Base-by-base conservation (phyloP, 2,113 vertebrate species). In the Bufo gargarizans region DNA sequence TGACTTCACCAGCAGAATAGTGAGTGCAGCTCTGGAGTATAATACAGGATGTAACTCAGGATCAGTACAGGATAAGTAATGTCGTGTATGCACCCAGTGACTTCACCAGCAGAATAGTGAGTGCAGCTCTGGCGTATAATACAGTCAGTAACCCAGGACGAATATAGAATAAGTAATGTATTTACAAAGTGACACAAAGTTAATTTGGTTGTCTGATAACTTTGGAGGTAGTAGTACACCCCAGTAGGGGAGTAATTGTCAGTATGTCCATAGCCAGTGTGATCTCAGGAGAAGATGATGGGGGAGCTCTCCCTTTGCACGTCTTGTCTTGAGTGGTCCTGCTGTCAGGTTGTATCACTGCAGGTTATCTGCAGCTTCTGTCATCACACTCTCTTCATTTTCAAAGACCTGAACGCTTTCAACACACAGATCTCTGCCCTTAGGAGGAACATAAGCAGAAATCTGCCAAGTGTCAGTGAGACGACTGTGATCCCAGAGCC, bases 361-460 rank as follows among this genome's bases (percentile, higher is more conserved):
- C 6, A 19, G 33, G 22, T 74, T 63, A 83, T 83, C 79, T 88
- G 55, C 13, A 4, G 45, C 69, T 76, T 47, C 67, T 88, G 87
- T 88, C 87, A 88, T 82, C 87, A 77, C 19, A 63, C 4, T 58
- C 80, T 83, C 80, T 88, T 88, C 56, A 88, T 88, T 83, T 84
- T 82, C 87, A 88, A 83, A 83, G 87, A 77, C 80, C 71, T 76
- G 87, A 88, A 88, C 87, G n/a, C 74, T 88, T 77, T 88, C 33
- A 88, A 88, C 87, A 88, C 86, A 77, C 20, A 88, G 13, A 47
- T 20, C 80, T 63, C 20, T 50, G 59, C 56, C 77, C 58, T 83
- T 22, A 82, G 65, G 86, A 67, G 53, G 53, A 59, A 77, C 56
- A 50, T 43, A 22, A 74, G 55, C 19, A 22, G 45, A 19, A 12